These are phyloP conservation scores for Megaceryle maxima DNA, from an alignment of 2,113 vertebrate genomes.

Conservation along the genomic window DNA sequence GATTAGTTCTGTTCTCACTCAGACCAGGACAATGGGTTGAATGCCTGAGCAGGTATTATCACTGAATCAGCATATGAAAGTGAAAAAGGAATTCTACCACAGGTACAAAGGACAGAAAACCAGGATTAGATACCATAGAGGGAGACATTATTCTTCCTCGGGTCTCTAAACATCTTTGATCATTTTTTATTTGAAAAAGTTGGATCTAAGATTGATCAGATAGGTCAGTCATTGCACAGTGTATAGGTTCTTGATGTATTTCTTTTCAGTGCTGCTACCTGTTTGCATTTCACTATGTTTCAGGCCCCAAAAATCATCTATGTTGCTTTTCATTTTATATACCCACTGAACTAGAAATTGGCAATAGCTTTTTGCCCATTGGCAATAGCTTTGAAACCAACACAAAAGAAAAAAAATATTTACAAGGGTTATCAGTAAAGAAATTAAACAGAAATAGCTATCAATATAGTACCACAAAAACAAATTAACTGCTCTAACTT, in stretches of 20 bases:
- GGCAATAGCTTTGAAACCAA: not conserved
- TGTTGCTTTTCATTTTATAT: not conserved
- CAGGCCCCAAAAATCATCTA: not conserved
- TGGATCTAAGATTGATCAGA: not conserved
- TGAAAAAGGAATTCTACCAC: not conserved
- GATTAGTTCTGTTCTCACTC: too few species aligned
- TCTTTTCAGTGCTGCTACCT: not conserved
- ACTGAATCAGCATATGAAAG: not conserved
- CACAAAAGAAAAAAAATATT: not conserved
- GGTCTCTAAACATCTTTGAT: not conserved
- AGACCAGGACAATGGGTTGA: not conserved
- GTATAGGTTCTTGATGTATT: not conserved
- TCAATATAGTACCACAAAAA: not conserved
- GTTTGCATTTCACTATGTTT: not conserved
- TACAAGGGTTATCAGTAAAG: not conserved
- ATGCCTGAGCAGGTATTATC: not conserved
- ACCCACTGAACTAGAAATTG: not conserved
- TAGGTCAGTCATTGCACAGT: not conserved
- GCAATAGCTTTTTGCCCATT: not conserved
- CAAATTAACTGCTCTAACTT: not conserved
- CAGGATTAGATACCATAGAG: not conserved
- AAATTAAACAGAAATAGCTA: constrained; percentile 12
- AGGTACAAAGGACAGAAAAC: not conserved
- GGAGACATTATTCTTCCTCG: not conserved
- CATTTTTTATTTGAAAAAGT: not conserved